Conservation (phyloP, 2,888 invertebrate species). For the Agrenia bidenticulata region DNA sequence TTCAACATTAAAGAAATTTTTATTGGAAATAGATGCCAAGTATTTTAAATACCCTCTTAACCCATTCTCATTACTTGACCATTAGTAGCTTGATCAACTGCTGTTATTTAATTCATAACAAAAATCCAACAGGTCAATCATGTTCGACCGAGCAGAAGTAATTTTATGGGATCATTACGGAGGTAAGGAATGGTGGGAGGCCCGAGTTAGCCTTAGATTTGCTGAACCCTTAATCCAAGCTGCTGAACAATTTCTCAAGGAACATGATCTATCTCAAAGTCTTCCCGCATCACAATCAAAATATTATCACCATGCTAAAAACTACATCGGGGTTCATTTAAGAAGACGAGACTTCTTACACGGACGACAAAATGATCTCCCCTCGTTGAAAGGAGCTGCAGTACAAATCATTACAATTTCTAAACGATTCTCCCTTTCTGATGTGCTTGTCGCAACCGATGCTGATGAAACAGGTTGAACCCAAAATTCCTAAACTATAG, state of each 20-base stretch:
- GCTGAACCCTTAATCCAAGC: conserved; percentile 66
- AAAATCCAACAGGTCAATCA: conserved; percentile 60
- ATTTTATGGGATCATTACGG: conserved; percentile 78
- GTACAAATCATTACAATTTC: conserved; percentile 65
- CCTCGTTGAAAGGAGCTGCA: conserved; percentile 74
- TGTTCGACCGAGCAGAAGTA: conserved; percentile 80
- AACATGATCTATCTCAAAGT: too few relatives aligned
- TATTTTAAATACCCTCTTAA: conserved; percentile 50
- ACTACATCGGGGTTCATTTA: conserved; percentile 67
- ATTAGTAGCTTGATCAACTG: background rate
- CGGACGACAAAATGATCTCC: conserved; percentile 72
- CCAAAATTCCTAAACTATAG: background rate
- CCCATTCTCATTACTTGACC: background rate
- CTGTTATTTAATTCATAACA: conserved; percentile 4
- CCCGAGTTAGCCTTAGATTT: conserved; percentile 88
- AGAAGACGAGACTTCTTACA: conserved; percentile 83
- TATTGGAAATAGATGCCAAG: conserved; percentile 60
- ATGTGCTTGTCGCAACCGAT: conserved; percentile 84
- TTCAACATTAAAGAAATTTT: conserved; percentile 64
- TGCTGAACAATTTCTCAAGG: conserved; percentile 66
- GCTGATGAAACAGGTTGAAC: conserved; percentile 60
- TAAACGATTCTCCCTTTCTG: conserved; percentile 56
- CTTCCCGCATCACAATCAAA: too few relatives aligned
- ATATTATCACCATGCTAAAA: too few relatives aligned
- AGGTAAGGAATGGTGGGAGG: conserved; percentile 81